phyloP scores from a whole-genome alignment of 2,797 vertebrate genomes.

The Notolabrus celidotus region DNA sequence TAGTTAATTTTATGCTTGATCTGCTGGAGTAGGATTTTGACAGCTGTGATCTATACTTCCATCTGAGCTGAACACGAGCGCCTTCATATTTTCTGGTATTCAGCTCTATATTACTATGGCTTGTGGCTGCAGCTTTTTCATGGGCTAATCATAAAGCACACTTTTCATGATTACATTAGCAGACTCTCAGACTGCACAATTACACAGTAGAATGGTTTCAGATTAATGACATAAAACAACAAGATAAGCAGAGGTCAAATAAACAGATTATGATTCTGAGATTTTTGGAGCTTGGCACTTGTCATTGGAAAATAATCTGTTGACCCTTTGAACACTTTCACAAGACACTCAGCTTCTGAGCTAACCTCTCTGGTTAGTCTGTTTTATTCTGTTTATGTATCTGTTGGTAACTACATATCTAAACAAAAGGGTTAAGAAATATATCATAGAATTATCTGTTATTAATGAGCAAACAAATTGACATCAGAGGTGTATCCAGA shows the following conservation, averaged over 20 bases:
- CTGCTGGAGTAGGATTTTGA: conserved; percentile 24
- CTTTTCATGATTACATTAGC: conserved; percentile 54
- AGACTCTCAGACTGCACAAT: conserved; percentile 52
- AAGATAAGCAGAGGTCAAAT: conserved; percentile 62
- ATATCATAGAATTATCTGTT: too few relatives aligned
- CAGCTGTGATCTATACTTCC: conserved; percentile 24
- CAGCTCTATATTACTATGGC: conserved; percentile 22
- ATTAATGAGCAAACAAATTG: too few relatives aligned
- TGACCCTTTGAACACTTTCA: neutral
- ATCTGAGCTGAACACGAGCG: neutral
- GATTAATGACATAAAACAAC: conserved; percentile 50
- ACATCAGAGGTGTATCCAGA: too few relatives aligned
- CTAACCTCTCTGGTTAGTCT: neutral
- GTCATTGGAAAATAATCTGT: conserved; percentile 8
- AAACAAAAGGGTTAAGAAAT: too few relatives aligned
- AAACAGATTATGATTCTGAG: conserved; percentile 49
- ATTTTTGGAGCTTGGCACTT: conserved; percentile 17
- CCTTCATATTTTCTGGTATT: conserved; percentile 14
- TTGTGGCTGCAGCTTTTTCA: conserved; percentile 16
- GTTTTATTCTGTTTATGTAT: neutral
- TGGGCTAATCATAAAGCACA: conserved; percentile 36
- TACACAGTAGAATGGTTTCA: conserved; percentile 58
- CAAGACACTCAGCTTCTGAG: neutral
- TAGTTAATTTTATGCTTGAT: conserved; percentile 35
- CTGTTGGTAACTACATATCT: too few relatives aligned